These are phyloP conservation scores for Sphecodes monilicornis DNA, from an alignment of 2,888 invertebrate genomes.

Conservation along the genomic window DNA sequence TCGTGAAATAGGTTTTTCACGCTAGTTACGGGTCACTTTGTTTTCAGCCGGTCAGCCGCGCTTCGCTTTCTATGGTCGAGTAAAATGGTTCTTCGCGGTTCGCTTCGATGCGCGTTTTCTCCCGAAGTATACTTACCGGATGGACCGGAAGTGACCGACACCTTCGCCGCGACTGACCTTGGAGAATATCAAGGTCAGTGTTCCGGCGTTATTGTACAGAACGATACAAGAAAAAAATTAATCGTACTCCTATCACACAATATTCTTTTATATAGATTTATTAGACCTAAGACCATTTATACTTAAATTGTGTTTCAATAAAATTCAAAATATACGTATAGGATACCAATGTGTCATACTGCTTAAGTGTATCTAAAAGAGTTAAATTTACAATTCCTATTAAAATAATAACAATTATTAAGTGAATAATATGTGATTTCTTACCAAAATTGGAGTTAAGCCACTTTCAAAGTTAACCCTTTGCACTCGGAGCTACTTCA, in stretches of 20 bases:
- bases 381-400: no score
- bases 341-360: no score
- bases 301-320: no score
- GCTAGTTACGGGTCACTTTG: slow-evolving; percentile 34
- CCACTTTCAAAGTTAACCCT: no score
- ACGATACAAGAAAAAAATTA: background rate
- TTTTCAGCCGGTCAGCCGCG: slow-evolving; percentile 4
- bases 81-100: background rate
- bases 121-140: background rate
- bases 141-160: background rate
- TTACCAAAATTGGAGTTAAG: no score
- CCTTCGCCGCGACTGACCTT: background rate
- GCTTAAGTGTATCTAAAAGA: no score
- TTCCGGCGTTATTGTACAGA: background rate
- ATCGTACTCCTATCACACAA: background rate
- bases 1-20: slow-evolving; percentile 46
- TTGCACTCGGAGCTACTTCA: no score
- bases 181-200: background rate
- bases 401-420: no score
- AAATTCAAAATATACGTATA: no score
- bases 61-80: background rate
- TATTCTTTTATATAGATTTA: no score
- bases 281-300: no score
- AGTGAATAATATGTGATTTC: no score
- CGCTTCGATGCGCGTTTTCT: background rate